Percentiles rank a stretch among this genome's conserved stretches.
Conservation (phyloP, 2,888 invertebrate species). For the Euclidia mi region DNA sequence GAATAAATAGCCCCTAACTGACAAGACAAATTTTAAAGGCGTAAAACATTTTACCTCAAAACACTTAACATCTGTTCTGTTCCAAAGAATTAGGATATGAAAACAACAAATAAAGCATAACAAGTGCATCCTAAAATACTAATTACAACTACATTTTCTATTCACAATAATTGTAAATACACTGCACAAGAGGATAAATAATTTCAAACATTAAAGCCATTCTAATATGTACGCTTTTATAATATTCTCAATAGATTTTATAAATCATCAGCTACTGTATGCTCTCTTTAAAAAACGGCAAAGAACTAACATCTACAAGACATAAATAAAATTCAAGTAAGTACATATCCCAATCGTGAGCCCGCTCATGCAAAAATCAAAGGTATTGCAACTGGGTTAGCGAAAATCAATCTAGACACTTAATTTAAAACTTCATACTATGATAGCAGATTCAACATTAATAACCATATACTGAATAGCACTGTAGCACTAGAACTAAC, state of each 20-base stretch:
- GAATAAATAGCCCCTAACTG: too few species aligned
- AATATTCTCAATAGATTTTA: background rate
- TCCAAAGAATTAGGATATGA: constrained; percentile 27
- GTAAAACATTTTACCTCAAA: too few species aligned
- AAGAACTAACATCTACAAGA: constrained; percentile 37
- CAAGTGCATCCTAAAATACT: constrained; percentile 14
- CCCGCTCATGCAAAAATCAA: constrained; percentile 17
- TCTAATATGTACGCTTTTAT: constrained; percentile 15
- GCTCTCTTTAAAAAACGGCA: constrained; percentile 11
- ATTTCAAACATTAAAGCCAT: constrained; percentile 29
- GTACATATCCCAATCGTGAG: constrained; percentile 74
- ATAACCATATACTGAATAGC: constrained; percentile 65
- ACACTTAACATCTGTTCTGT: too few species aligned
- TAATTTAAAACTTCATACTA: constrained; percentile 24
- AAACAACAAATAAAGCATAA: constrained; percentile 20
- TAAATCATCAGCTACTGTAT: constrained; percentile 17
- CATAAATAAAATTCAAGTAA: constrained; percentile 66
- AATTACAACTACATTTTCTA: constrained; percentile 17
- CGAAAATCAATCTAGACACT: constrained; percentile 20
- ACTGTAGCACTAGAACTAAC: constrained; percentile 55
- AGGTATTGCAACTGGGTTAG: constrained; percentile 28
- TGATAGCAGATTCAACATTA: constrained; percentile 59
- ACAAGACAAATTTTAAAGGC: too few species aligned
- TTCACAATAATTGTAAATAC: background rate
- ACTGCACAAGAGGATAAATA: constrained; percentile 12